Base-by-base conservation (phyloP, 1,140 invertebrate species). In the Belonocnema kinseyi region DNA sequence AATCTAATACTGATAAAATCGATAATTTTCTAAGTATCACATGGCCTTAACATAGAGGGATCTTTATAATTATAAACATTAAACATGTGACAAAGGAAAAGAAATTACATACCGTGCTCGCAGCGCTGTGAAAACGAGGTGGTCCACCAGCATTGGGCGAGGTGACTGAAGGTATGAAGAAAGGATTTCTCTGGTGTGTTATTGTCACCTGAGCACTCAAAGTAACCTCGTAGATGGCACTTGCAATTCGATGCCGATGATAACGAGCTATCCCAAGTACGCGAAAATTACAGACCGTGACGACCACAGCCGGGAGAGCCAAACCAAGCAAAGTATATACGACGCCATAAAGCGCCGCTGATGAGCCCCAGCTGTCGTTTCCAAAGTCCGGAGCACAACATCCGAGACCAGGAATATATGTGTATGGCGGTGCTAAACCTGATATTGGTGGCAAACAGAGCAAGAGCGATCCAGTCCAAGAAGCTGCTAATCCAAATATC, bases 221-320 rank as follows among this genome's bases (percentile, higher is more conserved):
- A 0, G 96, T 96, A 8, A 97, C 95, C 90, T 97, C 95, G 88
- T 96, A 97, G 79, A 97, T 96, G 8, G 96, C 96, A 40, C 95
- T 95, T 17, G 96, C 95, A 73, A 97, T 97, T 40, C 96, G 93
- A 87, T 97, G 96, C 6, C 95, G 92, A 86, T 97, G 96, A 85
- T 96, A 96, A 1, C 95, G 92, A 0, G 96, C 96, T 77, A 97
- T 97, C 80, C 95, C 94, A 58, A 96, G 91, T 19, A 96, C 95
- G 87, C 94, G 90, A 21, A 95, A 87, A 86, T 96, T 97, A 87
- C 95, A 96, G 26, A 94, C 91, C 3, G 95, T 92, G 19, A 96
- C 94, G 16, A 96, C 89, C 13, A 93, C 87, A 0, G 94, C 93
- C 6, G 96, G 96, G 33, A 96, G 83, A 0, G 94, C 86, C 17